Base-by-base conservation (phyloP, 2,797 vertebrate species). In the Lagodon rhomboides region DNA sequence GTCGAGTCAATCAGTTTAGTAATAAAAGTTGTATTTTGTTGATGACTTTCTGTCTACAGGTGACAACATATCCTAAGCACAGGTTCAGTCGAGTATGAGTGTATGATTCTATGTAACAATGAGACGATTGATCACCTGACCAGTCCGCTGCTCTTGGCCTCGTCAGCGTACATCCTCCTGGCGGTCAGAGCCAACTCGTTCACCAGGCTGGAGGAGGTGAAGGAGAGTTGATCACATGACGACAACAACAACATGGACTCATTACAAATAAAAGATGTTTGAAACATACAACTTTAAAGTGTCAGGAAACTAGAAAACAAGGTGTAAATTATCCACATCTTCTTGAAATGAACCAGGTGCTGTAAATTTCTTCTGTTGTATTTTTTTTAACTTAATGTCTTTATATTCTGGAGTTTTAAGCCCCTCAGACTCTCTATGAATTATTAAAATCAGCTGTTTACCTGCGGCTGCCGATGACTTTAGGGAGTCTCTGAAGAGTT, bases 401-500 rank as follows among this genome's bases (percentile, higher is more conserved):
- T n/a, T n/a, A n/a, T n/a, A n/a, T n/a, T n/a, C n/a, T n/a, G n/a
- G n/a, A 38, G 34, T 38, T 38, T 38, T 9, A 38, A 38, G 43
- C 15, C 55, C 16, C 12, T 8, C 12, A 22, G 16, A 18, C 17
- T 38, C 1, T 43, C 1, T 23, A 5, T 2, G 3, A 16, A 59
- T 23, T 55, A 17, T 58, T 13, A 11, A 73, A 59, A 53, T 1
- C 1, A 0, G 0, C 0, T 0, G 3, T 75, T 86, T 77, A 98
- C 97, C 97, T 98, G 82, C 91, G 95, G 86, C 89, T 98, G 73
- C 97, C 97, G 1, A 98, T 95, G 73, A 97, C 88, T 83, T 92
- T 97, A 0, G 97, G 97, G 47, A 98, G 95, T 16, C 97, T 95
- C 88, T 98, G 97, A 1, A 98, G 90, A 0, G 96, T 97, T 12